Evolutionary conservation across 2,113 vertebrate genomes (phyloP).

Genomic region (Bos javanicus): DNA sequence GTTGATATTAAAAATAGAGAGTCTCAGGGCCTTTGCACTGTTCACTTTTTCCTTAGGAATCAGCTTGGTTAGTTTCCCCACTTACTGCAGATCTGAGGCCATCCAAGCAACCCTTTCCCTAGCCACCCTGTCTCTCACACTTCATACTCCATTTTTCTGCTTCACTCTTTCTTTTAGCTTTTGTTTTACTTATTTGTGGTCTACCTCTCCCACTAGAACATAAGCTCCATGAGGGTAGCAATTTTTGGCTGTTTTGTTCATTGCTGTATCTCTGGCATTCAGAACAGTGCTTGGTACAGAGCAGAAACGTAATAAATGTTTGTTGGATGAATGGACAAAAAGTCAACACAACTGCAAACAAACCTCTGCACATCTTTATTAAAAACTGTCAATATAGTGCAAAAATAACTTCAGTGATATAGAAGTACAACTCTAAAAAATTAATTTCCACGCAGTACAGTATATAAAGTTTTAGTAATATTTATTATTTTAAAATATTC

Average conservation of each 20-base stretch:
- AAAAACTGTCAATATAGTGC: slow-evolving; percentile 44
- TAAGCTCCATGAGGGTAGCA: background rate
- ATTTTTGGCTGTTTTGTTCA: background rate
- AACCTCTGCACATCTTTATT: slow-evolving; percentile 60
- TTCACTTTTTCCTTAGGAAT: background rate
- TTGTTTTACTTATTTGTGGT: background rate
- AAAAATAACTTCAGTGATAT: slow-evolving; percentile 56
- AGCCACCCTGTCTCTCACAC: background rate
- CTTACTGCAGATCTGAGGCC: background rate
- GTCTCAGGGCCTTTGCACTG: background rate
- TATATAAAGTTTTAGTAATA: slow-evolving; percentile 35
- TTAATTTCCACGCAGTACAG: slow-evolving; percentile 36
- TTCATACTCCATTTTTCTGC: background rate
- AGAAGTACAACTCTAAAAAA: slow-evolving; percentile 55
- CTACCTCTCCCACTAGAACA: background rate
- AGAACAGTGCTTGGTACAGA: background rate
- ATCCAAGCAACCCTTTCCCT: background rate
- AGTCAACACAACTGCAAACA: slow-evolving; percentile 30
- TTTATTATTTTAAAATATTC: slow-evolving; percentile 1
- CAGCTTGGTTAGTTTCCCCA: background rate
- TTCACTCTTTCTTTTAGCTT: background rate
- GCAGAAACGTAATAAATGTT: background rate
- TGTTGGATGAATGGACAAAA: background rate
- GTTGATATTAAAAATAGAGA: background rate
- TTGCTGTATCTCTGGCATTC: background rate